A percentile compares a stretch with the other conserved stretches of the same genome.
phyloP scores from a whole-genome alignment of 2,113 vertebrate genomes.

The Cynocephalus volans region DNA sequence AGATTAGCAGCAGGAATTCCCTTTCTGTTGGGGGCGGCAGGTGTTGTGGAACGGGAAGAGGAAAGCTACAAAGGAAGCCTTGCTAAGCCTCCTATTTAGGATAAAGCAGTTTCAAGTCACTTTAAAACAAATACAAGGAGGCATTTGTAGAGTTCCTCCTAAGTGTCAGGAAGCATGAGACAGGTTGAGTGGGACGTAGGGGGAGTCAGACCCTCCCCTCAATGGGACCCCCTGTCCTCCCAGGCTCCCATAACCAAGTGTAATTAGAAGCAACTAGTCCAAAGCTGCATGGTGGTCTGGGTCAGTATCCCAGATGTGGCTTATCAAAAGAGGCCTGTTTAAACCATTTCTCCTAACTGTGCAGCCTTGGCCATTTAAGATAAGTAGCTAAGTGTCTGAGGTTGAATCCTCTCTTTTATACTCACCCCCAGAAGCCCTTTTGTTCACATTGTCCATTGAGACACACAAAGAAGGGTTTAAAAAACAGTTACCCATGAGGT shows the following conservation, averaged over 20 bases:
- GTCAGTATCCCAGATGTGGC: slow-evolving; percentile 72
- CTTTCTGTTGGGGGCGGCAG: neutral
- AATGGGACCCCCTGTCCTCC: neutral
- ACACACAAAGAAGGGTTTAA: slow-evolving; percentile 67
- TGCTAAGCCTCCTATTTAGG: neutral
- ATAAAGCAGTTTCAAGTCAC: neutral
- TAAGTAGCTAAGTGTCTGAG: slow-evolving; percentile 77
- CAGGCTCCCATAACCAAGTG: neutral
- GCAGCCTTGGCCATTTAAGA: slow-evolving; percentile 13
- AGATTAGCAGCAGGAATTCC: neutral
- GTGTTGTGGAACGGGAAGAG: neutral
- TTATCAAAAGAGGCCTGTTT: slow-evolving; percentile 76
- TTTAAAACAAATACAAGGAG: slow-evolving; percentile 22
- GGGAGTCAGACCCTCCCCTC: too few species aligned
- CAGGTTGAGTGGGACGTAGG: neutral
- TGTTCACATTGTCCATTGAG: slow-evolving; percentile 80
- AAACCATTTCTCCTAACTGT: neutral
- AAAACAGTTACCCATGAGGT: neutral
- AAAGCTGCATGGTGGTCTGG: neutral
- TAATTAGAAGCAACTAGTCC: neutral
- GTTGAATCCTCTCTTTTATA: slow-evolving; percentile 79
- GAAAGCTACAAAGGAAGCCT: neutral
- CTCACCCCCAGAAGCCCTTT: slow-evolving; percentile 48
- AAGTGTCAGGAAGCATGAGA: neutral
- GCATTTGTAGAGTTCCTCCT: neutral